A percentile compares a stretch with the other conserved stretches of the same genome.
Evolutionary conservation across 1,140 invertebrate genomes (phyloP).

Genomic region (Colletes gigas): DNA sequence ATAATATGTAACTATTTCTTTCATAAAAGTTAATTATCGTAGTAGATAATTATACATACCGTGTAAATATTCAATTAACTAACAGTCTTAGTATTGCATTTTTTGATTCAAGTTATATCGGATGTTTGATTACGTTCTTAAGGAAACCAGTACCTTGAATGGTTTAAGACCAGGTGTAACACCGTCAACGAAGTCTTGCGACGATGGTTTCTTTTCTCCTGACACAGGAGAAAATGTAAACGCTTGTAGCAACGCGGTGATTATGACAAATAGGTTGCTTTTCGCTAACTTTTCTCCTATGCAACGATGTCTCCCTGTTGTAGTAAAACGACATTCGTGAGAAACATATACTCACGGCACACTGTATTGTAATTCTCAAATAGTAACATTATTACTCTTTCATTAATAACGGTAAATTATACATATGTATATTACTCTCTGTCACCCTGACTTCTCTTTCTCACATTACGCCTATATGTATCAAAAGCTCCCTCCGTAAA

Average conservation of each 20-base stretch:
- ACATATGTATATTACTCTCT: too few species aligned
- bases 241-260: constrained; percentile 88
- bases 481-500: too few species aligned
- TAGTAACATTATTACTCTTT: too few species aligned
- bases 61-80: not conserved
- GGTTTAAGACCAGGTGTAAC: constrained; percentile 87
- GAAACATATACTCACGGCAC: too few species aligned
- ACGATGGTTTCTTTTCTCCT: constrained; percentile 84
- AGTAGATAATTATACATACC: not conserved
- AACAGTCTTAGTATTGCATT: not conserved
- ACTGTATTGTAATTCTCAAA: too few species aligned
- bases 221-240: constrained; percentile 86
- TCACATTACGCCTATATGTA: too few species aligned
- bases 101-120: not conserved
- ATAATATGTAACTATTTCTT: not conserved
- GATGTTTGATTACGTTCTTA: constrained; percentile 73
- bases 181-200: constrained; percentile 85
- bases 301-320: constrained; percentile 88
- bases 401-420: too few species aligned
- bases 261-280: constrained; percentile 93
- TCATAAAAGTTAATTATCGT: not conserved
- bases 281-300: constrained; percentile 92
- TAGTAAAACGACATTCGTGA: not conserved
- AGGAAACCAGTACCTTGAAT: constrained; percentile 85
- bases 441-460: too few species aligned